A percentile compares a stretch with the other conserved stretches of the same genome.
phyloP scores from a whole-genome alignment of 2,797 vertebrate species.

The Ctenochaetus hawaiiensis region DNA sequence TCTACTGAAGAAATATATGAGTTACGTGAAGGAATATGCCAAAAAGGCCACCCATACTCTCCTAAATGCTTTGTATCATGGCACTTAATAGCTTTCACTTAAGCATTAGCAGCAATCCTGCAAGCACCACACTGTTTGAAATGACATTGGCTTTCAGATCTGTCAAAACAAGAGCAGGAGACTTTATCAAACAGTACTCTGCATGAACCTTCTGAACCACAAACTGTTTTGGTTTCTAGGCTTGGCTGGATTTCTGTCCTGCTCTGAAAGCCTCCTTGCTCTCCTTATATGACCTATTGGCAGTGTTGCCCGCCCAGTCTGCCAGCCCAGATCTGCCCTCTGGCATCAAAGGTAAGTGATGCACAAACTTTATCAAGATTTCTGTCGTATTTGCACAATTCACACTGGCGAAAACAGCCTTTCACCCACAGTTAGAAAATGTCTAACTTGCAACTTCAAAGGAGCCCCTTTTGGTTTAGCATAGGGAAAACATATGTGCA shows the following conservation, averaged over 20 bases:
- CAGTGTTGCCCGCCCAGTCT: conserved; percentile 60
- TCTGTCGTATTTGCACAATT: conserved; percentile 56
- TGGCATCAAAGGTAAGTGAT: conserved; percentile 53
- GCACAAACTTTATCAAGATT: conserved; percentile 46
- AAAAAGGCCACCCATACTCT: conserved; percentile 19
- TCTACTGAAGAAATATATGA: conserved; percentile 51
- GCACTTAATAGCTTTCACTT: conserved; percentile 53
- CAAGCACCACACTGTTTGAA: conserved; percentile 24
- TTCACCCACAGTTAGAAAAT: conserved; percentile 60
- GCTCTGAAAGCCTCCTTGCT: conserved; percentile 49
- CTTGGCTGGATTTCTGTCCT: conserved; percentile 54
- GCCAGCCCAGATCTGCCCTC: conserved; percentile 54
- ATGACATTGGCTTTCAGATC: conserved; percentile 43
- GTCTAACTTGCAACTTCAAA: conserved; percentile 57
- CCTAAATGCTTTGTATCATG: conserved; percentile 50
- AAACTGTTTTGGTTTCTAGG: conserved; percentile 57
- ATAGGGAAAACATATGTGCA: conserved; percentile 53
- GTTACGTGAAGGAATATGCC: conserved; percentile 31
- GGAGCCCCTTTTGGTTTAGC: conserved; percentile 27
- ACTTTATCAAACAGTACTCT: conserved; percentile 47
- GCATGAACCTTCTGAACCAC: conserved; percentile 60
- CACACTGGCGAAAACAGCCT: conserved; percentile 41
- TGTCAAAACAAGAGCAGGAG: conserved; percentile 34
- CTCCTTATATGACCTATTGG: conserved; percentile 60
- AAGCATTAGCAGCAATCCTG: conserved; percentile 40